Evolutionary conservation across 1,140 invertebrate genomes (phyloP).

Genomic region (Drosophila littoralis): DNA sequence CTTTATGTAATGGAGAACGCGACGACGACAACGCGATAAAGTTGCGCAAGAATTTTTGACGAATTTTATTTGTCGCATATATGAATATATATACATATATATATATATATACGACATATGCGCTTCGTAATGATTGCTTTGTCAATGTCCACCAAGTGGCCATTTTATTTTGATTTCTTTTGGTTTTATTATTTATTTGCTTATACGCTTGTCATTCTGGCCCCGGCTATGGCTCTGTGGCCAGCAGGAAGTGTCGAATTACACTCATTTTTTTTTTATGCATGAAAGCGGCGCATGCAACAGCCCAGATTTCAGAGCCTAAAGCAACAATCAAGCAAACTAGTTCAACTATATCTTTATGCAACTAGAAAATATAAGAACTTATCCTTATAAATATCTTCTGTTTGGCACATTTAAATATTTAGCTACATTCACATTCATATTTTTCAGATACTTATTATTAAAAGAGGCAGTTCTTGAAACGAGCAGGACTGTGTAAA

Average conservation of each 20-base stretch:
- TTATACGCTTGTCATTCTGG: constrained; percentile 52
- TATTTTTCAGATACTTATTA: too few species aligned
- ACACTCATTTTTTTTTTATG: constrained; percentile 35
- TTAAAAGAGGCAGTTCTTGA: too few species aligned
- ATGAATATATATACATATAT: constrained; percentile 14
- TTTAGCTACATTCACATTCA: too few species aligned
- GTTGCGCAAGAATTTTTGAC: constrained; percentile 68
- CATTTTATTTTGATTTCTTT: constrained; percentile 64
- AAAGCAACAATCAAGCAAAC: background rate
- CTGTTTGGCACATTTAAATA: too few species aligned
- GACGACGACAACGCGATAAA: constrained; percentile 16
- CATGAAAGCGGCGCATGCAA: constrained; percentile 60
- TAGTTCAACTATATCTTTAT: background rate
- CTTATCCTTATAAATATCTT: too few species aligned
- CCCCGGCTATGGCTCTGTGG: constrained; percentile 13
- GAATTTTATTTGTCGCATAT: constrained; percentile 46
- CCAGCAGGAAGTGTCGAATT: constrained; percentile 73
- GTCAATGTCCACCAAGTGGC: constrained; percentile 57
- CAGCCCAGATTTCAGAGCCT: constrained; percentile 18
- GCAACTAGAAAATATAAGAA: too few species aligned
- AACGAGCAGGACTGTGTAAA: too few species aligned
- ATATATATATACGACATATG: constrained; percentile 1
- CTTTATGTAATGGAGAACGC: constrained; percentile 63
- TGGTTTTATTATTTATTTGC: constrained; percentile 57
- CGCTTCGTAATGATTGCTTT: constrained; percentile 18